Evolutionary conservation across 2,888 invertebrate species (phyloP).

Genomic region (Sussaba pulchella): DNA sequence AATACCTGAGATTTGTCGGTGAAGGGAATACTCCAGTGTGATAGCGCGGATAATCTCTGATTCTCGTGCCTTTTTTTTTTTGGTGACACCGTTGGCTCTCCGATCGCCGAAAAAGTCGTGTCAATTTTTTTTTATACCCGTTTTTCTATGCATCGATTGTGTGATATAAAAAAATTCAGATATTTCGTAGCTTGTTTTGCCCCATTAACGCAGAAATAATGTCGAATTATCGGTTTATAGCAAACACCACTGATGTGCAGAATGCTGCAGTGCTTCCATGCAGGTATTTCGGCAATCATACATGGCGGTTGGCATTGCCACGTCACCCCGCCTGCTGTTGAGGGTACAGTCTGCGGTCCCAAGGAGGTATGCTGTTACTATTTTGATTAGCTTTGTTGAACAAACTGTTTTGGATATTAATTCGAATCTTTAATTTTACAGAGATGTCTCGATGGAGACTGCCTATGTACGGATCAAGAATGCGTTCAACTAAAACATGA

Average conservation of each 20-base stretch:
- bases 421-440: not conserved
- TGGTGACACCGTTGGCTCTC: too few species aligned
- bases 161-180: not conserved
- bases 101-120: too few species aligned
- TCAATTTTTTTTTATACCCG: too few species aligned
- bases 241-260: slow-evolving; percentile 1
- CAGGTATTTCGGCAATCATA: not conserved
- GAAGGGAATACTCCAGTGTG: too few species aligned
- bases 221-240: not conserved
- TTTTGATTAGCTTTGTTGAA: not conserved
- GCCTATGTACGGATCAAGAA: not conserved
- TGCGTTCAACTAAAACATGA: not conserved
- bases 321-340: slow-evolving; percentile 11
- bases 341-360: slow-evolving; percentile 22
- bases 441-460: not conserved
- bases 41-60: too few species aligned
- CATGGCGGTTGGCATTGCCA: not conserved
- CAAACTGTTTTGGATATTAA: not conserved
- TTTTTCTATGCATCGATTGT: not conserved
- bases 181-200: not conserved
- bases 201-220: not conserved
- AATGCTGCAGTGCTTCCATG: slow-evolving; percentile 4
- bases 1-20: not conserved
- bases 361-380: not conserved
- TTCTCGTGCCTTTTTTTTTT: too few species aligned